Conservation (phyloP, 2,888 invertebrate genomes). For the Coronaproctus castanopsis region DNA sequence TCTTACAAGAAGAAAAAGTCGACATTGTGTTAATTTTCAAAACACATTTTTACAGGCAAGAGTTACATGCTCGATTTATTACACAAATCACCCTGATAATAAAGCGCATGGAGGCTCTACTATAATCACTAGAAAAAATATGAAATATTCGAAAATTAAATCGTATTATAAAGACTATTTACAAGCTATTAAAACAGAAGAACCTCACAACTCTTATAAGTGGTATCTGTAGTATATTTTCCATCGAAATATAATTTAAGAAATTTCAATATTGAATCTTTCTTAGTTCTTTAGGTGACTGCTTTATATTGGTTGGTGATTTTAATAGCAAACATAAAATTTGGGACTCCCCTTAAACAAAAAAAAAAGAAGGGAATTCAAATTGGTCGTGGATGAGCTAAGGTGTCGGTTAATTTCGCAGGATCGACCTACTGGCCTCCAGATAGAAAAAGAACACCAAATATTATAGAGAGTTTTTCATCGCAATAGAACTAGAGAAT, state of each 20-base stretch:
- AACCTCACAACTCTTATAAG: neutral
- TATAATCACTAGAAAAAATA: neutral
- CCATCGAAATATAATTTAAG: neutral
- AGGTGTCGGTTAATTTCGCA: neutral
- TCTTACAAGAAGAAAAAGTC: neutral
- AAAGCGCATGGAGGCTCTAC: neutral
- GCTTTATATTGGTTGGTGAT: neutral
- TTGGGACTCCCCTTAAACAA: neutral
- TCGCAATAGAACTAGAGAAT: no score
- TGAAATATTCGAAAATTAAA: neutral
- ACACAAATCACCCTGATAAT: neutral
- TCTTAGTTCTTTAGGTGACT: neutral
- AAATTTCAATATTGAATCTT: neutral
- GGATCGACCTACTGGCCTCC: neutral
- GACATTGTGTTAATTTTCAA: neutral
- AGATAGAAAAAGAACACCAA: no score
- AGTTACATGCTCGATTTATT: neutral
- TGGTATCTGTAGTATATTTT: neutral
- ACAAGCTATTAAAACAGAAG: neutral
- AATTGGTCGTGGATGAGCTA: neutral
- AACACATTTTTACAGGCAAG: neutral
- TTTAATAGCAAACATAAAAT: neutral
- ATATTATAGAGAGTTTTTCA: no score
- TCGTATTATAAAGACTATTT: neutral
- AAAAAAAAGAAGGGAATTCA: neutral